Conservation (phyloP, 2,888 invertebrate genomes). For the Tenthredo livida region DNA sequence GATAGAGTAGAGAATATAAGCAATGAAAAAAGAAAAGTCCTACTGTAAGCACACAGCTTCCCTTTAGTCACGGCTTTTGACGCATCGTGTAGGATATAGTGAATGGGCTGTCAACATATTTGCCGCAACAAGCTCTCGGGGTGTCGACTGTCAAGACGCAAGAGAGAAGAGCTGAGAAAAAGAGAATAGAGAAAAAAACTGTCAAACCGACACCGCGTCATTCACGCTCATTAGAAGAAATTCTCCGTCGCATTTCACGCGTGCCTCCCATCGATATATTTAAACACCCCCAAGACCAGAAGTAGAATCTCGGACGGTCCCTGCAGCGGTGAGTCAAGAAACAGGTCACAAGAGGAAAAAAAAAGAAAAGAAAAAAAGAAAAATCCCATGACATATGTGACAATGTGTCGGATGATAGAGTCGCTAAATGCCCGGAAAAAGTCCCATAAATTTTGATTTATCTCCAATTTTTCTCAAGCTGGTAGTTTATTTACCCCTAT, state of each 20-base stretch:
- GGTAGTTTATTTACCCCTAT: not conserved
- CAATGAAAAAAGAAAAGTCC: slow-evolving; percentile 14
- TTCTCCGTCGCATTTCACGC: slow-evolving; percentile 66
- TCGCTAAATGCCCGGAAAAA: slow-evolving; percentile 52
- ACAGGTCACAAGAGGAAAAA: slow-evolving; percentile 32
- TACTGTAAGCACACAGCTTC: slow-evolving; percentile 55
- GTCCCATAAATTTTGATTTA: slow-evolving; percentile 47
- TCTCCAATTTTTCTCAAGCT: not conserved
- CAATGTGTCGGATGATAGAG: slow-evolving; percentile 52
- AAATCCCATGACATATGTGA: slow-evolving; percentile 44
- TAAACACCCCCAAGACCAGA: slow-evolving; percentile 42
- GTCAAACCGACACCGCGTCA: slow-evolving; percentile 67
- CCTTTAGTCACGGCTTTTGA: slow-evolving; percentile 64
- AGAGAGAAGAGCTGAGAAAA: slow-evolving; percentile 58
- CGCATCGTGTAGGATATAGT: slow-evolving; percentile 61
- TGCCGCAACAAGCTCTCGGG: slow-evolving; percentile 62
- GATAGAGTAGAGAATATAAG: slow-evolving; percentile 4
- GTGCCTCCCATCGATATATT: slow-evolving; percentile 58
- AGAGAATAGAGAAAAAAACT: slow-evolving; percentile 54
- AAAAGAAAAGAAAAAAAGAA: slow-evolving; percentile 14
- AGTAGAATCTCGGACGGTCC: slow-evolving; percentile 25
- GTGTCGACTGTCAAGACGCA: slow-evolving; percentile 63
- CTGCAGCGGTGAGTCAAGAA: slow-evolving; percentile 24
- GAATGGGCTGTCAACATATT: slow-evolving; percentile 73
- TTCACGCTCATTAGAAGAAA: slow-evolving; percentile 71